Evolutionary conservation across 2,888 invertebrate genomes (phyloP).

Genomic region (Stegophylla sp.): DNA sequence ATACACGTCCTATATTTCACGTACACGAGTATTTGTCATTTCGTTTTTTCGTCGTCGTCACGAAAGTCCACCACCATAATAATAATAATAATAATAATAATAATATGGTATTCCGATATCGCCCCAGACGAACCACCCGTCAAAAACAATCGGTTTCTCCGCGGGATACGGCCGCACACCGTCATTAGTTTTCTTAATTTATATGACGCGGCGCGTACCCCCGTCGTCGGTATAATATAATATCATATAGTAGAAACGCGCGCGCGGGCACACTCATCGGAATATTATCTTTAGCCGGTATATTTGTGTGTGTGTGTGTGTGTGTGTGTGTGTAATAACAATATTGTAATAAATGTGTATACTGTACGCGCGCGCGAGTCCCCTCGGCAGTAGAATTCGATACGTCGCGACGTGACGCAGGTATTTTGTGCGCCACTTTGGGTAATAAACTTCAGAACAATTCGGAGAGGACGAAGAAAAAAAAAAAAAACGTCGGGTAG

Average conservation of each 20-base stretch:
- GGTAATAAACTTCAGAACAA: constrained; percentile 21
- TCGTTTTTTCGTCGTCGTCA: constrained; percentile 17
- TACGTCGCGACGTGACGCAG: background rate
- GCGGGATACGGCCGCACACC: constrained; percentile 40
- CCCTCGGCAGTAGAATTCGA: constrained; percentile 36
- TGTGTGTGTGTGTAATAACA: too few species aligned
- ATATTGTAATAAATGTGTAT: background rate
- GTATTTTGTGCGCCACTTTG: background rate
- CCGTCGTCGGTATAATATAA: background rate
- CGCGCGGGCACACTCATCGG: too few species aligned
- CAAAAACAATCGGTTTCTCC: constrained; percentile 53
- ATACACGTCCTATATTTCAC: background rate
- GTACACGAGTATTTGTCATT: background rate
- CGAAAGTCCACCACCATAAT: constrained; percentile 26
- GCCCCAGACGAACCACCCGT: constrained; percentile 49
- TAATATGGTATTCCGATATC: constrained; percentile 47
- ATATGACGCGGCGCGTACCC: background rate
- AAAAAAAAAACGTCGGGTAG: constrained; percentile 6
- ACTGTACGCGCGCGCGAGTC: background rate
- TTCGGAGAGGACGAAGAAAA: too few species aligned
- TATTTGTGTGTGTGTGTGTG: too few species aligned
- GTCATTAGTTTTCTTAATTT: constrained; percentile 52
- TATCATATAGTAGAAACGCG: too few species aligned
- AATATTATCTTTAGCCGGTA: too few species aligned
- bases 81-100: background rate